Conservation (phyloP, 2,888 invertebrate genomes). For the Crossocerus cetratus region DNA sequence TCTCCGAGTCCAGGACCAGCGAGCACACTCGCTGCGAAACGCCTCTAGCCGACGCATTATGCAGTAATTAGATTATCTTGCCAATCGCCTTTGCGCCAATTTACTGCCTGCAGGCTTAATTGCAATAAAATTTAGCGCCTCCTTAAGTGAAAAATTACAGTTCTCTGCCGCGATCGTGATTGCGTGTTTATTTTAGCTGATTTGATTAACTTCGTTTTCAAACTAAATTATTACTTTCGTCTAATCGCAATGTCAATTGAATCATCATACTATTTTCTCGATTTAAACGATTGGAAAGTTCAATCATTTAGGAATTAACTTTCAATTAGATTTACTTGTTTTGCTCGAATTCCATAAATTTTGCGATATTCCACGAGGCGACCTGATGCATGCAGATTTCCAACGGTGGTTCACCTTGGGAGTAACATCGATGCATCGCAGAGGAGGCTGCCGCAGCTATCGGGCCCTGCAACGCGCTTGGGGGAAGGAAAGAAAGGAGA, state of each 20-base stretch:
- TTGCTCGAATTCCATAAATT: no score
- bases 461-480: not conserved
- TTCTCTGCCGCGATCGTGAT: slow-evolving; percentile 8
- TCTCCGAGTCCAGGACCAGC: not conserved
- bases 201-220: no score
- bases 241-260: no score
- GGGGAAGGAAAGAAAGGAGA: slow-evolving; percentile 25
- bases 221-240: no score
- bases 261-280: no score
- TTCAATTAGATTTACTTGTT: no score
- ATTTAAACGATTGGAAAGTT: no score
- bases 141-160: slow-evolving; percentile 36
- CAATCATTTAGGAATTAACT: no score
- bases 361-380: no score
- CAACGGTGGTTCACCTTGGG: slow-evolving; percentile 52
- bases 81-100: slow-evolving; percentile 39
- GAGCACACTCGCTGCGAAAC: slow-evolving; percentile 20
- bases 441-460: no score
- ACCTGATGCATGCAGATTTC: slow-evolving; percentile 29
- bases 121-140: slow-evolving; percentile 40
- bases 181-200: no score
- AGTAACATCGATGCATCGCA: slow-evolving; percentile 24
- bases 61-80: slow-evolving; percentile 48
- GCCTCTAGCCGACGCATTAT: slow-evolving; percentile 38
- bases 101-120: slow-evolving; percentile 41